Evolutionary conservation across 2,113 vertebrate species (phyloP).

Genomic region (Sclerurus mexicanus): DNA sequence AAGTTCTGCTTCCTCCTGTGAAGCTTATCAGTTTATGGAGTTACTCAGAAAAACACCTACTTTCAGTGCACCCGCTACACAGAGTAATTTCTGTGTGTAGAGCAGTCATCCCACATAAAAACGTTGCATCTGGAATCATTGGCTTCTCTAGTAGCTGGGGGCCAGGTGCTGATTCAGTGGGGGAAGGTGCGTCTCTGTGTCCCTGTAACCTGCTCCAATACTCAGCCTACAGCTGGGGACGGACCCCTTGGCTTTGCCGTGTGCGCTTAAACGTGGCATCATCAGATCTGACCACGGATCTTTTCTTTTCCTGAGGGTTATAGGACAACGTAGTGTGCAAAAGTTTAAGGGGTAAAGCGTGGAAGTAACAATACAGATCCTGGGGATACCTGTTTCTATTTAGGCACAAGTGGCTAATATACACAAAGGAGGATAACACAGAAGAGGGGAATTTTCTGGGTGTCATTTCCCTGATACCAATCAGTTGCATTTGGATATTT

Average conservation of each 20-base stretch:
- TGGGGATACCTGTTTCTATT: neutral
- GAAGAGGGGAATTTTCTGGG: neutral
- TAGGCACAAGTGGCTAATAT: neutral
- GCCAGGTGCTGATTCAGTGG: neutral
- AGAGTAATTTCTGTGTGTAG: neutral
- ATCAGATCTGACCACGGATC: neutral
- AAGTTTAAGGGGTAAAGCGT: neutral
- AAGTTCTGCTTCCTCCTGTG: neutral
- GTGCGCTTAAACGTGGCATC: neutral
- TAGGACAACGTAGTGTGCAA: neutral
- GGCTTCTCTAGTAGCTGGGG: neutral
- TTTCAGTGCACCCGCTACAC: neutral
- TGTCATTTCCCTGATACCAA: neutral
- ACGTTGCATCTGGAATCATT: neutral
- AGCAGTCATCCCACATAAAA: neutral
- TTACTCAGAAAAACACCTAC: neutral
- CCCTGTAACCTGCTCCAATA: neutral
- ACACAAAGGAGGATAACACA: neutral
- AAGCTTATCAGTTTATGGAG: neutral
- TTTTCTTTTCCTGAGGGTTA: neutral
- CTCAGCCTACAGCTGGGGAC: neutral
- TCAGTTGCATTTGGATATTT: neutral
- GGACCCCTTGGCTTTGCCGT: neutral
- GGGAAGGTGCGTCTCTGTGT: neutral
- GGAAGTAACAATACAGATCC: rapidly evolving